Base-by-base conservation (phyloP, 2,888 invertebrate species). In the Creontiades dilutus region DNA sequence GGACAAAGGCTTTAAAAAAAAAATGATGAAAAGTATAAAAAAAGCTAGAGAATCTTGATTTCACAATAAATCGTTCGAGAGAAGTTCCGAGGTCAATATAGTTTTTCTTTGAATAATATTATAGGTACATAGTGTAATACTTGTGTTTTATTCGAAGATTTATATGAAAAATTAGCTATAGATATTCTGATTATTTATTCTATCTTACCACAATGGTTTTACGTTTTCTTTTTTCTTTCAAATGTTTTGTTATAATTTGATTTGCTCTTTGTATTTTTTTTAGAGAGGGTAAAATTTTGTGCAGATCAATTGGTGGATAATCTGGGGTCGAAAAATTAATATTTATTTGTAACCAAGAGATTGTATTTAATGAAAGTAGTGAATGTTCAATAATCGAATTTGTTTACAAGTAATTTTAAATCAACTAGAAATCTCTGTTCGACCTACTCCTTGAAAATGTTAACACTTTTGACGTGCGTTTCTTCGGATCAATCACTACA, bases 101-200 rank as follows among this genome's bases (percentile, higher is more conserved):
- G 78, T 78, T 78, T 46, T 47, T 47, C 37, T 78, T 78, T 37
- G 7, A 9, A 37, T 78, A 46, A 23, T 12, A 61, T 19, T 19
- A 61, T 78, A 78, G 9, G 16, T 46, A 78, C 37, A 37, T 46
- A 78, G 37, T 78, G 46, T 46, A 78, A 46, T 47, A 47, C 37
- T 16, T 37, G 19, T 48, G 48, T 82, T 82, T 52, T 82, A 82
- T 55, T 52, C 55, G 52, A 82, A 82, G 82, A 52, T 82, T 82
- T 82, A 19, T 82, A 82, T 82, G 48, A 46, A 27, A 28, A 52
- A 82, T 82, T 55, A 82, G 82, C 47, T 80, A 80, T 80, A 80
- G 37, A 47, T 23, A 46, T 37, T 37, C 23, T 11, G 27, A 55
- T 82, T 52, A 82, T 82, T 82, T 82, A 82, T 82, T 82, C 14